Percentiles rank a stretch among this genome's conserved stretches.
Conservation (phyloP, 2,797 vertebrate genomes). For the Sebastiscus albofasciatus region DNA sequence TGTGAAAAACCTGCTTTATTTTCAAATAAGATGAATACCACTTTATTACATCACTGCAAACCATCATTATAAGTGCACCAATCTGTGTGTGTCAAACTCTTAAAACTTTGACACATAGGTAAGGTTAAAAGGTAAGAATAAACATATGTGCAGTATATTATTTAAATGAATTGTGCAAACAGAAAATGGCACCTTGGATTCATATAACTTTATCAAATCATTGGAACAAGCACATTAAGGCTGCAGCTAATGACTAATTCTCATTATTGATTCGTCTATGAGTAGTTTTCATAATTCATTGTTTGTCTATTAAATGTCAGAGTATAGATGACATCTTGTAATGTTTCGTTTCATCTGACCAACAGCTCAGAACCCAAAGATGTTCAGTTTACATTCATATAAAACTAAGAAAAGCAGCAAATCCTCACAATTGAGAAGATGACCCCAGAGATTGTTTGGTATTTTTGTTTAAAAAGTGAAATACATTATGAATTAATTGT, state of each 20-base stretch:
- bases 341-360: not conserved
- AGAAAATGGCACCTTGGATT: not conserved
- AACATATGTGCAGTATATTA: not conserved
- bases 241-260: not conserved
- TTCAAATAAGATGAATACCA: too few relatives aligned
- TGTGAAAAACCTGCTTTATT: not conserved
- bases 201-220: not conserved
- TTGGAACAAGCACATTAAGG: not conserved
- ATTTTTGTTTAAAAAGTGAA: too few relatives aligned
- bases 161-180: not conserved
- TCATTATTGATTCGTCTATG: not conserved
- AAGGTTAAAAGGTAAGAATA: not conserved
- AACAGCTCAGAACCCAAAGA: not conserved
- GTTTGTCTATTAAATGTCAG: not conserved
- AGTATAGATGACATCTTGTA: not conserved
- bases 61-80: not conserved
- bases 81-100: not conserved
- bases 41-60: not conserved
- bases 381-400: not conserved
- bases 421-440: too few relatives aligned
- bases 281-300: not conserved
- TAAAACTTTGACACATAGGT: not conserved
- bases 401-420: too few relatives aligned
- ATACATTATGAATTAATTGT: fast-evolving
- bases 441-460: too few relatives aligned